Conservation (phyloP, 2,888 invertebrate genomes). For the Prosopocoilus inquinatus region DNA sequence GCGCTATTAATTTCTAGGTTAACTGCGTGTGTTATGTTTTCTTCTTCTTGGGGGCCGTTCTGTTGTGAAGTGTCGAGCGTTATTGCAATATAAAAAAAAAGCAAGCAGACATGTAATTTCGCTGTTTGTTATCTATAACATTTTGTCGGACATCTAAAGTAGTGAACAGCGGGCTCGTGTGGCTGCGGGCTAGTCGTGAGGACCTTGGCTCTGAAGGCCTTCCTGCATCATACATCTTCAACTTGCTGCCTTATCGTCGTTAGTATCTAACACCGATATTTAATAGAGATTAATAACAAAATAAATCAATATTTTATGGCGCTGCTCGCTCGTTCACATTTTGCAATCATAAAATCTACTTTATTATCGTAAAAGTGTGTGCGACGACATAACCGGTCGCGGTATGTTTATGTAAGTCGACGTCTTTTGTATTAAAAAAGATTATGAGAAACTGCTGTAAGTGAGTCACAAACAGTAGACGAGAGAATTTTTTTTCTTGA, state of each 20-base stretch:
- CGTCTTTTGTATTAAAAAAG: too few species aligned
- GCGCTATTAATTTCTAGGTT: slow-evolving; percentile 20
- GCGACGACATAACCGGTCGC: too few species aligned
- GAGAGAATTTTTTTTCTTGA: too few species aligned
- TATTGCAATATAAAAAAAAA: slow-evolving; percentile 11
- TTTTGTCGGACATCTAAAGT: slow-evolving; percentile 23
- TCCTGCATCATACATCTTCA: slow-evolving; percentile 35
- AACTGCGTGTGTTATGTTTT: slow-evolving; percentile 12
- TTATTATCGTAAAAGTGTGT: too few species aligned
- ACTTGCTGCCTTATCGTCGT: slow-evolving; percentile 19
- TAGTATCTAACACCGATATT: slow-evolving; percentile 22
- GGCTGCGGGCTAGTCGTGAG: slow-evolving; percentile 26
- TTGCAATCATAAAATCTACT: not conserved
- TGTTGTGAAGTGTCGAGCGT: not conserved
- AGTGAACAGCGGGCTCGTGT: slow-evolving; percentile 22
- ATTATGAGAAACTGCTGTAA: too few species aligned
- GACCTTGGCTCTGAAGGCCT: slow-evolving; percentile 35
- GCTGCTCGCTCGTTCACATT: slow-evolving; percentile 7
- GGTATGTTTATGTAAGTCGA: too few species aligned
- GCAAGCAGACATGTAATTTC: slow-evolving; percentile 18
- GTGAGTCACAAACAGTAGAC: too few species aligned
- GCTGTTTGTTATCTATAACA: slow-evolving; percentile 25
- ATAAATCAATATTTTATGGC: slow-evolving; percentile 19
- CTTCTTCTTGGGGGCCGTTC: not conserved
- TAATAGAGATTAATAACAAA: slow-evolving; percentile 21